Conservation (phyloP, 1,140 invertebrate species). For the Cepaea nemoralis region DNA sequence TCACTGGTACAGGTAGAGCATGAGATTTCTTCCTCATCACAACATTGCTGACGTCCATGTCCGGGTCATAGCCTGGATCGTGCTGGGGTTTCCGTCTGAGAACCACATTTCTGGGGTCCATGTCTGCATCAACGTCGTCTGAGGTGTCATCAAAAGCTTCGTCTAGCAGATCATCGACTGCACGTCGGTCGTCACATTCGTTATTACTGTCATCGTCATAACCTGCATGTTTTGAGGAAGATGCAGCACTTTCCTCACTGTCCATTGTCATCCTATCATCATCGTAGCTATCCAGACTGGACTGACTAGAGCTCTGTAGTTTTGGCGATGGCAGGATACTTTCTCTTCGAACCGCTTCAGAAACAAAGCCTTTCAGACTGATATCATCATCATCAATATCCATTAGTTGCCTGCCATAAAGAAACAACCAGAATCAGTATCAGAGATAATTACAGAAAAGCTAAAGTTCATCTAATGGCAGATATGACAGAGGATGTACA, state of each 20-base stretch:
- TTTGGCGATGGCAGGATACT: constrained; percentile 52
- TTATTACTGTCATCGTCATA: constrained; percentile 42
- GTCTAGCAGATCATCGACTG: constrained; percentile 69
- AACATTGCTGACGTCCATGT: constrained; percentile 43
- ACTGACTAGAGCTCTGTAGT: constrained; percentile 23
- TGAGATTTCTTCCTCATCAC: constrained; percentile 42
- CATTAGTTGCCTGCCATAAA: background rate
- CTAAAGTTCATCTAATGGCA: no score
- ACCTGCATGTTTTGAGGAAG: constrained; percentile 13
- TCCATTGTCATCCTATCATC: constrained; percentile 36
- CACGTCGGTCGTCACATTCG: constrained; percentile 54
- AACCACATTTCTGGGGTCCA: constrained; percentile 37
- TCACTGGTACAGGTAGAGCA: constrained; percentile 48
- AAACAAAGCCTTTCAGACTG: constrained; percentile 66
- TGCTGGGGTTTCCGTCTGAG: background rate
- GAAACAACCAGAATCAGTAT: background rate
- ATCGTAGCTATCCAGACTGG: constrained; percentile 51
- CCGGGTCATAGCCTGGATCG: constrained; percentile 41
- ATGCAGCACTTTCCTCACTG: constrained; percentile 1
- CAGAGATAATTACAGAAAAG: no score
- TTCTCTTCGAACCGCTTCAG: constrained; percentile 59
- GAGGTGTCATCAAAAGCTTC: constrained; percentile 62
- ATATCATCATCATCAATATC: constrained; percentile 61
- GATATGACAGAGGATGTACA: no score
- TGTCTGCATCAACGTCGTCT: constrained; percentile 34